Evolutionary conservation across 2,113 vertebrate genomes (phyloP).

Genomic region (Tachycineta bicolor): DNA sequence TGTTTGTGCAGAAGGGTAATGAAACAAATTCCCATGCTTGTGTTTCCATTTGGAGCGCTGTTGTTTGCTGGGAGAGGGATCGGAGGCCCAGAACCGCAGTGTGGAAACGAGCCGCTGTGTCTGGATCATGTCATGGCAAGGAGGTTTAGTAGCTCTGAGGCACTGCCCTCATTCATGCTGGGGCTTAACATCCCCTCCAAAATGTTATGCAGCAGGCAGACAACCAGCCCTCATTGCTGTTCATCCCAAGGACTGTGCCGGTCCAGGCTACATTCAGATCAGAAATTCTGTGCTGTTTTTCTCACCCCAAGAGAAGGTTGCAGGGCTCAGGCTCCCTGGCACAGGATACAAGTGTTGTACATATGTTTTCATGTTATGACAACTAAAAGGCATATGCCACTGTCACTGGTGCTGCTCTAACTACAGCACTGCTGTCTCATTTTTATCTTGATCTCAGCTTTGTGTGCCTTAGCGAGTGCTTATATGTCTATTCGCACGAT

Average conservation of each 20-base stretch:
- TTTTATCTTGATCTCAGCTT: not conserved
- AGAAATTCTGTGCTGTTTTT: not conserved
- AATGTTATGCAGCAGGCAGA: not conserved
- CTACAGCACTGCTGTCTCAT: not conserved
- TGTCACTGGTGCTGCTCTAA: not conserved
- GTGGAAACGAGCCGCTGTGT: rapidly evolving
- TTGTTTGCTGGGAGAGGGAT: not conserved
- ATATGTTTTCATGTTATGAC: not conserved
- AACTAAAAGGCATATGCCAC: not conserved
- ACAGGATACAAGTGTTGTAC: not conserved
- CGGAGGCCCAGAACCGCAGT: not conserved
- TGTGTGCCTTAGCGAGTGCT: not conserved
- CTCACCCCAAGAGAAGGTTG: not conserved
- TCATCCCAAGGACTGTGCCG: not conserved
- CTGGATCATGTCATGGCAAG: not conserved
- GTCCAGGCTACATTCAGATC: not conserved
- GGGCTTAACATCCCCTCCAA: not conserved
- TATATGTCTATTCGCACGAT: not conserved
- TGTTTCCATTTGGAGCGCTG: not conserved
- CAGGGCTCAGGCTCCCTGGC: not conserved
- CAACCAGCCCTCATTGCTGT: not conserved
- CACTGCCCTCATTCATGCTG: rapidly evolving
- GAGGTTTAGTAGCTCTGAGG: not conserved
- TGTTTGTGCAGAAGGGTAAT: not conserved
- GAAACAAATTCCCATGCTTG: not conserved